A percentile compares a stretch with the other conserved stretches of the same genome.
Conservation (phyloP, 2,888 invertebrate species). For the Andrena trimmerana region DNA sequence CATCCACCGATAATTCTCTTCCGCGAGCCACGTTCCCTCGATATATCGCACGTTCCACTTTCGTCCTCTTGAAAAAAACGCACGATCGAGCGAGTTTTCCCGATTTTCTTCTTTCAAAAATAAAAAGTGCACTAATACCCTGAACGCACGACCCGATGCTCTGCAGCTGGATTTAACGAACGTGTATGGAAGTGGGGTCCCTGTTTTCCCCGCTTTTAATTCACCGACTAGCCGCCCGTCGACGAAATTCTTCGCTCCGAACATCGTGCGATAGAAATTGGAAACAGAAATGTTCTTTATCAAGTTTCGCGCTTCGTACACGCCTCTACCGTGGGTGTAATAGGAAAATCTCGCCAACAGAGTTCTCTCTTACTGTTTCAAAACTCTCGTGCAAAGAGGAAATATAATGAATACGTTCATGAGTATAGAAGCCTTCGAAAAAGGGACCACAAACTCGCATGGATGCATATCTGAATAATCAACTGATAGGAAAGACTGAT, state of each 20-base stretch:
- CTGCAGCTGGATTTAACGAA: conserved; percentile 9
- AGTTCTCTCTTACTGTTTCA: neutral
- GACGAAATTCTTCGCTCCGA: neutral
- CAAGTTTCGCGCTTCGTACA: neutral
- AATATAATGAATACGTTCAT: neutral
- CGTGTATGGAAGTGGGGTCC: neutral
- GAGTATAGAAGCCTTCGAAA: too few relatives aligned
- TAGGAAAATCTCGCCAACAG: neutral
- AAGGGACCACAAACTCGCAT: too few relatives aligned
- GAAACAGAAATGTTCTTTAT: neutral
- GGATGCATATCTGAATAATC: too few relatives aligned
- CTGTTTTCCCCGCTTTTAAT: conserved; percentile 1
- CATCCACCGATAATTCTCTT: conserved; percentile 12
- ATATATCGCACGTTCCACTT: conserved; percentile 1
- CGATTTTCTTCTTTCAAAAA: neutral
- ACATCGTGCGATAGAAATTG: neutral
- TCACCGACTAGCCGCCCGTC: neutral
- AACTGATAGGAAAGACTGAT: too few relatives aligned
- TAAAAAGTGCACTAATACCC: neutral
- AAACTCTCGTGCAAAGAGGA: neutral
- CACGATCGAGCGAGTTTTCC: neutral
- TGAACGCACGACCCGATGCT: neutral
- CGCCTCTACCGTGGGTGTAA: neutral
- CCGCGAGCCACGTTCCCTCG: neutral
- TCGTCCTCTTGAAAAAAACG: neutral